Conservation (phyloP, 2,888 invertebrate genomes). For the Amphipoea oculea region DNA sequence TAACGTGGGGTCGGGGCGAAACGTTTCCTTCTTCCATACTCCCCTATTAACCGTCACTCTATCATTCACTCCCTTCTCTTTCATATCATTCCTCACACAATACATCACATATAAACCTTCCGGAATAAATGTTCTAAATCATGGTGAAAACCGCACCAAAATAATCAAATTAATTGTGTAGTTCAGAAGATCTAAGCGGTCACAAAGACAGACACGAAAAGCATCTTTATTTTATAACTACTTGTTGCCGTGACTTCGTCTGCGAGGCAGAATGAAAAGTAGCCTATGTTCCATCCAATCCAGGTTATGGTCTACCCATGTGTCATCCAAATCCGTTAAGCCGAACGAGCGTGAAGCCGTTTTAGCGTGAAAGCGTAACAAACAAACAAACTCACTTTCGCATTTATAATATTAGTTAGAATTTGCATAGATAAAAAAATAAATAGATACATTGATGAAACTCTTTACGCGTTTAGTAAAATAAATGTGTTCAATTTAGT, state of each 20-base stretch:
- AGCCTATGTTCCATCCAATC: background rate
- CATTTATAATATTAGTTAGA: background rate
- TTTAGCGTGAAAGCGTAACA: background rate
- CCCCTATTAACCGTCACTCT: background rate
- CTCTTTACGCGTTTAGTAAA: background rate
- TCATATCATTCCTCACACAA: background rate
- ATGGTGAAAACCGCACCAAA: background rate
- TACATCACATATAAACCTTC: background rate
- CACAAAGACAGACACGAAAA: background rate
- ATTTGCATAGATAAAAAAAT: background rate
- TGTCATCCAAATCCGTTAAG: background rate
- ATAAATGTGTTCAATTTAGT: slow-evolving; percentile 3
- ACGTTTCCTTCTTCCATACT: background rate
- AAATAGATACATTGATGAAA: background rate
- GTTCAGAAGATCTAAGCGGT: background rate
- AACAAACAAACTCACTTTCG: background rate
- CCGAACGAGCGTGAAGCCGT: too few relatives aligned
- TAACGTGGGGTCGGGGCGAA: background rate
- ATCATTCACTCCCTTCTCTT: background rate
- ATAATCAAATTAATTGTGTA: background rate
- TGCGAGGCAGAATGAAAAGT: background rate
- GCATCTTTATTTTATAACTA: background rate
- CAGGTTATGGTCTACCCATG: background rate
- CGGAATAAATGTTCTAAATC: background rate
- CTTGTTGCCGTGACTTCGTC: background rate